These are phyloP conservation scores for Cottoperca gobio DNA, from an alignment of 2,797 vertebrate species.

Conservation along the genomic window DNA sequence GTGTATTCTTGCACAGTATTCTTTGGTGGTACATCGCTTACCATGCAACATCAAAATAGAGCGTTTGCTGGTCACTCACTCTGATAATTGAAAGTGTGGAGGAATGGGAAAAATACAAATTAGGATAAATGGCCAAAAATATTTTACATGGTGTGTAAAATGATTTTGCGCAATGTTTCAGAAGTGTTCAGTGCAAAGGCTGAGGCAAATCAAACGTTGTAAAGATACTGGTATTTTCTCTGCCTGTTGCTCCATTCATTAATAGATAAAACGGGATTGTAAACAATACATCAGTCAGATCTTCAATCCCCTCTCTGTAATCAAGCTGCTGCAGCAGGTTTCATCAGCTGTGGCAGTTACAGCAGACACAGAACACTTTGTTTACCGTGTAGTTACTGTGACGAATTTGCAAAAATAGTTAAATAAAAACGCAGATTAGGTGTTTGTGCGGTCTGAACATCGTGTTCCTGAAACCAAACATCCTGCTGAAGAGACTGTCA, in stretches of 20 bases:
- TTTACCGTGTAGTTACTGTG: neutral
- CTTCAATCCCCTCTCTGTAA: neutral
- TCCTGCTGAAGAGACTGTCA: slow-evolving; percentile 21
- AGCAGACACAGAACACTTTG: neutral
- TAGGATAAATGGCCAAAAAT: neutral
- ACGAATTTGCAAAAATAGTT: neutral
- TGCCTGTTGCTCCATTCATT: neutral
- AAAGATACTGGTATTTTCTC: neutral
- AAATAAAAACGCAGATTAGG: neutral
- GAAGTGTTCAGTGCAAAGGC: neutral
- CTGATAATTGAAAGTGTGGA: no score
- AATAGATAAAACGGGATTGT: neutral
- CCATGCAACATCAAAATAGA: no score
- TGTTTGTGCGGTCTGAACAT: slow-evolving; percentile 58
- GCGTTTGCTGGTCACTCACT: no score
- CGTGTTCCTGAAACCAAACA: slow-evolving; percentile 64
- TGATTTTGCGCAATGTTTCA: neutral
- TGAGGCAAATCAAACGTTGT: no score
- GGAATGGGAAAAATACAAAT: no score
- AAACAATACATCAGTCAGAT: neutral
- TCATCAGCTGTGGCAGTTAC: neutral
- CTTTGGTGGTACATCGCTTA: no score
- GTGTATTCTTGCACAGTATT: no score
- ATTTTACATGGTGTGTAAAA: neutral
- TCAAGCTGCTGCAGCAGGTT: neutral